Percentiles rank a stretch among this genome's conserved stretches.
Conservation (phyloP, 2,888 invertebrate species). For the Polyommatus icarus region DNA sequence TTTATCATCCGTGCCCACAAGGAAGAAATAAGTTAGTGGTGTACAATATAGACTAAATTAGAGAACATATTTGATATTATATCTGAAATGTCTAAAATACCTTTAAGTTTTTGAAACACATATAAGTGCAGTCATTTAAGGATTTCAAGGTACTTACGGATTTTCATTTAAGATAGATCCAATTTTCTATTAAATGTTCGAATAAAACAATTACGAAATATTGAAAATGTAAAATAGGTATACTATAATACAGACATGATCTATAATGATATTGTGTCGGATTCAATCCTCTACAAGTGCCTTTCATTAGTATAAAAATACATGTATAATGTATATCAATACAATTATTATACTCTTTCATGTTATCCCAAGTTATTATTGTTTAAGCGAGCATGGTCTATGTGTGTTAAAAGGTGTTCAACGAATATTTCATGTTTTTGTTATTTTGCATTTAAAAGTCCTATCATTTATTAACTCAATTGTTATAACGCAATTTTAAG, state of each 20-base stretch:
- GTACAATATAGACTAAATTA: neutral
- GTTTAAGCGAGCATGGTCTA: neutral
- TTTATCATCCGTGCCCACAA: neutral
- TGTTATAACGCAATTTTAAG: neutral
- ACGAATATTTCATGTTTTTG: neutral
- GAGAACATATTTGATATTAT: neutral
- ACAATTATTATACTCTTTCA: neutral
- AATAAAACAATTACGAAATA: neutral
- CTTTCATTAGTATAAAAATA: neutral
- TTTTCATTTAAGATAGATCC: neutral
- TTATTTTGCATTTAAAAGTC: neutral
- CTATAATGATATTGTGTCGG: neutral
- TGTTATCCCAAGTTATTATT: neutral
- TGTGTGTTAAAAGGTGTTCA: neutral
- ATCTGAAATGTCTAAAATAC: neutral
- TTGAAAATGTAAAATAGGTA: neutral
- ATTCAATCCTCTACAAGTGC: slow-evolving; percentile 20
- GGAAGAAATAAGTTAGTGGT: neutral
- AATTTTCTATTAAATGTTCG: neutral
- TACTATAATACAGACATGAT: neutral
- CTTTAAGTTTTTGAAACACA: neutral
- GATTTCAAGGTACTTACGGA: neutral
- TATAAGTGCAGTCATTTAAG: neutral
- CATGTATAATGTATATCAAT: neutral
- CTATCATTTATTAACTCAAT: neutral